Evolutionary conservation across 2,113 vertebrate genomes (phyloP).

Genomic region (Poicephalus meyeri): DNA sequence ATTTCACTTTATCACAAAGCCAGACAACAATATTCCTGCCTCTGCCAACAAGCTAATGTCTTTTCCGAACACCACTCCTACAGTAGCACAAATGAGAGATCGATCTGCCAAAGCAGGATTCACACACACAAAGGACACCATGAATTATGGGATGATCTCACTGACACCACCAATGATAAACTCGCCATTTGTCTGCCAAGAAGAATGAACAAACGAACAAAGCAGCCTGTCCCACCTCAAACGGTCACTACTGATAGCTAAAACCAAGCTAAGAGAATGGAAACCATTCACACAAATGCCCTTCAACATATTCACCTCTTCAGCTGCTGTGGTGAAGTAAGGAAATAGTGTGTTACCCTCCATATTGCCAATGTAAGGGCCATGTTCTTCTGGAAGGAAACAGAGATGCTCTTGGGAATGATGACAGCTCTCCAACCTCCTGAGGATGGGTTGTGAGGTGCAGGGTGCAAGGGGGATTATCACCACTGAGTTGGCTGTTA

Average conservation of each 20-base stretch:
- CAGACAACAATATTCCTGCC: not conserved
- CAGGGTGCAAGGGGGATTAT: slow-evolving; percentile 53
- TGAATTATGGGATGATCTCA: slow-evolving; percentile 55
- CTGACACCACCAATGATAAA: slow-evolving; percentile 4
- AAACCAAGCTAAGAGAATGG: slow-evolving; percentile 16
- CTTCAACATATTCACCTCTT: slow-evolving; percentile 61
- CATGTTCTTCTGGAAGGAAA: not conserved
- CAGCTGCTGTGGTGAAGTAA: not conserved
- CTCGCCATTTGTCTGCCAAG: slow-evolving; percentile 36
- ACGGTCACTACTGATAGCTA: not conserved
- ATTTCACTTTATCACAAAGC: not conserved
- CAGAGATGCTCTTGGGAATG: slow-evolving; percentile 15
- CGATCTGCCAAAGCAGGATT: slow-evolving; percentile 59
- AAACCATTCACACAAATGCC: slow-evolving; percentile 30
- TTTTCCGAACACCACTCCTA: not conserved
- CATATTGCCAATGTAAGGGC: not conserved
- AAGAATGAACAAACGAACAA: slow-evolving; percentile 33
- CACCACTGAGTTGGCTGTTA: slow-evolving; percentile 61
- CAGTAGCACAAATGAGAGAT: slow-evolving; percentile 2
- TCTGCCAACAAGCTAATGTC: not conserved
- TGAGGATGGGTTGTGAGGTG: slow-evolving; percentile 69
- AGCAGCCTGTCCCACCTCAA: not conserved
- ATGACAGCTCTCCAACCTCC: slow-evolving; percentile 37
- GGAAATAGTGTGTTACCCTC: not conserved
- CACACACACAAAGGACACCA: slow-evolving; percentile 67